Percentiles rank a stretch among this genome's conserved stretches.
Evolutionary conservation across 1,140 invertebrate species (phyloP).

Genomic region (Cyrtorhinus lividipennis): DNA sequence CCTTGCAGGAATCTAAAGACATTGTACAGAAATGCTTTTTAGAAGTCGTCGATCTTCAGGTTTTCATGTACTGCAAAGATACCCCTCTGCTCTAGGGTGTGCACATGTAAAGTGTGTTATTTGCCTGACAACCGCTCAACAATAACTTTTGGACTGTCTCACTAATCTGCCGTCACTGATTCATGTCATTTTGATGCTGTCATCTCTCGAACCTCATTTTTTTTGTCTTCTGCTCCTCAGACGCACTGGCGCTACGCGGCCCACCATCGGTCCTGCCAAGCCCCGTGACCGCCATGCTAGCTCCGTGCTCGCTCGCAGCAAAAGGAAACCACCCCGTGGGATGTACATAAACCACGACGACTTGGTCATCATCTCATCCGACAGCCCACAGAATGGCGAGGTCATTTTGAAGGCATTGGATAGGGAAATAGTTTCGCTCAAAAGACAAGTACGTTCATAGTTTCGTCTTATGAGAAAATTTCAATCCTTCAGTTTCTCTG

Average conservation of each 20-base stretch:
- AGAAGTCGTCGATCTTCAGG: too few relatives aligned
- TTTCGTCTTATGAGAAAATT: background rate
- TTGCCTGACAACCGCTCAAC: too few relatives aligned
- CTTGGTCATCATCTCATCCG: slow-evolving; percentile 65
- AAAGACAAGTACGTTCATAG: slow-evolving; percentile 62
- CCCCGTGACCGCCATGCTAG: slow-evolving; percentile 27
- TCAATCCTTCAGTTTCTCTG: background rate
- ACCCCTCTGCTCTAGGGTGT: too few relatives aligned
- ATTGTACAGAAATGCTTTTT: too few relatives aligned
- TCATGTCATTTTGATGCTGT: too few relatives aligned
- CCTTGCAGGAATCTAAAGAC: too few relatives aligned
- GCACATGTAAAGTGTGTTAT: too few relatives aligned
- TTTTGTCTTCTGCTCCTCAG: slow-evolving; percentile 27
- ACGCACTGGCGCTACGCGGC: slow-evolving; percentile 38
- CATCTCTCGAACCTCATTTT: too few relatives aligned
- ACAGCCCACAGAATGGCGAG: slow-evolving; percentile 49
- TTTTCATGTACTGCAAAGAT: too few relatives aligned
- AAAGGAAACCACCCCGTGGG: slow-evolving; percentile 82
- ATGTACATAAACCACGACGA: slow-evolving; percentile 97
- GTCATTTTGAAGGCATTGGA: slow-evolving; percentile 80
- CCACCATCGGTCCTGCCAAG: slow-evolving; percentile 36
- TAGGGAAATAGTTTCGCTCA: slow-evolving; percentile 80
- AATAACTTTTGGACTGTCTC: too few relatives aligned
- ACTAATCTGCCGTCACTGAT: too few relatives aligned
- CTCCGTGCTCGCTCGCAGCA: slow-evolving; percentile 53